phyloP scores from a whole-genome alignment of 2,797 vertebrate species.

The Tragopan temminckii region DNA sequence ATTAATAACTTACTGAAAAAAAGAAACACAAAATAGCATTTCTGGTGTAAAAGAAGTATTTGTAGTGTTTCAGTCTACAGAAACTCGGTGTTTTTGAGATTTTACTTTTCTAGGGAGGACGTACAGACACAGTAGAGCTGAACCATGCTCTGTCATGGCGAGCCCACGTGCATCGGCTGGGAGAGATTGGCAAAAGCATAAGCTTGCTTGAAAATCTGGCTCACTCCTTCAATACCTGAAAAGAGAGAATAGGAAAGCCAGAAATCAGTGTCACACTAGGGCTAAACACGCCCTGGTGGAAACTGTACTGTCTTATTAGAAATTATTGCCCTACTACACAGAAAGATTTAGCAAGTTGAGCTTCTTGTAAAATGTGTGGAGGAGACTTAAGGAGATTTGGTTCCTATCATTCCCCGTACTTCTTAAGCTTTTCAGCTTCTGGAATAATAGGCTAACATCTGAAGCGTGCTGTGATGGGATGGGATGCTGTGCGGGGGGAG shows the following conservation, averaged over 20 bases:
- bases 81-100: neutral
- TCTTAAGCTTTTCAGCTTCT: neutral
- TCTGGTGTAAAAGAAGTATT: neutral
- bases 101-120: neutral
- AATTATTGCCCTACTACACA: neutral
- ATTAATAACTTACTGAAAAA: neutral
- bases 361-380: neutral
- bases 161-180: neutral
- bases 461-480: fast-evolving
- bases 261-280: fast-evolving
- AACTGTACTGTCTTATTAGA: fast-evolving
- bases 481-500: fast-evolving
- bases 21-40: neutral
- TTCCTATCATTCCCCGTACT: fast-evolving
- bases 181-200: neutral
- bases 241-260: neutral
- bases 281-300: neutral
- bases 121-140: neutral
- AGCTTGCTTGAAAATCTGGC: neutral
- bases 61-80: neutral
- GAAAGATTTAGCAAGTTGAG: neutral
- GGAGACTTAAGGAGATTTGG: neutral
- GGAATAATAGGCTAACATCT: neutral
- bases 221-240: neutral
- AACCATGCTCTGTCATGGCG: neutral